Conservation (phyloP, 92 coral and sea anemone species). For the Phymanthus crucifer region DNA sequence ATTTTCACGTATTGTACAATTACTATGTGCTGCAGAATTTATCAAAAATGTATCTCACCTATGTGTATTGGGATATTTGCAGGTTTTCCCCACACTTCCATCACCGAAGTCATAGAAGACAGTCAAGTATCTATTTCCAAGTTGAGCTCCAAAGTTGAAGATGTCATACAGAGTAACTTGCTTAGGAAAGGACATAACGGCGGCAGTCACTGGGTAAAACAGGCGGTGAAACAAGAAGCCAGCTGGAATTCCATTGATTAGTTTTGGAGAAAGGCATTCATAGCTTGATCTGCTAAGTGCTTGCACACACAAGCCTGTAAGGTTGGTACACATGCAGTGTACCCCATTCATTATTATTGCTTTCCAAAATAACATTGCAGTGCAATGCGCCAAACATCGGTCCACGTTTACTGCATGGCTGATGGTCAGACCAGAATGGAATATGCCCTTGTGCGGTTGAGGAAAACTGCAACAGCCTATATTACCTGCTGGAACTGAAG, state of each 20-base stretch:
- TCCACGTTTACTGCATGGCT: constrained; percentile 19
- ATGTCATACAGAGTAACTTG: not conserved
- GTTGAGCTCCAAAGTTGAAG: no score
- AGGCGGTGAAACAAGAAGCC: not conserved
- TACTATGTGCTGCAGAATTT: no score
- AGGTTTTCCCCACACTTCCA: constrained; percentile 12
- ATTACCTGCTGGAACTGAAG: not conserved
- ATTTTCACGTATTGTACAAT: no score
- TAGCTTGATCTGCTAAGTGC: not conserved
- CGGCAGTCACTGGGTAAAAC: not conserved
- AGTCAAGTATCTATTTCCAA: not conserved
- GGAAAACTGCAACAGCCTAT: not conserved
- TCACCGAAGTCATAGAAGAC: constrained; percentile 19
- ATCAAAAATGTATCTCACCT: constrained; percentile 13
- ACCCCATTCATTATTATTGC: constrained; percentile 6
- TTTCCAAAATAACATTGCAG: not conserved
- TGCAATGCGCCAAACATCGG: constrained; percentile 14
- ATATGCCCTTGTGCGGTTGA: not conserved
- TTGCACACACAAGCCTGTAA: not conserved
- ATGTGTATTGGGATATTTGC: not conserved
- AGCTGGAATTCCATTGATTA: not conserved
- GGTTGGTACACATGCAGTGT: constrained; percentile 3
- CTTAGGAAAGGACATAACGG: not conserved
- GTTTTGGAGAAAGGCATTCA: constrained; percentile 7
- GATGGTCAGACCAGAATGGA: constrained; percentile 20